Percentiles rank a stretch among this genome's conserved stretches.
These are phyloP conservation scores for Bactericera cockerelli DNA, from an alignment of 1,140 invertebrate genomes.

Conservation along the genomic window DNA sequence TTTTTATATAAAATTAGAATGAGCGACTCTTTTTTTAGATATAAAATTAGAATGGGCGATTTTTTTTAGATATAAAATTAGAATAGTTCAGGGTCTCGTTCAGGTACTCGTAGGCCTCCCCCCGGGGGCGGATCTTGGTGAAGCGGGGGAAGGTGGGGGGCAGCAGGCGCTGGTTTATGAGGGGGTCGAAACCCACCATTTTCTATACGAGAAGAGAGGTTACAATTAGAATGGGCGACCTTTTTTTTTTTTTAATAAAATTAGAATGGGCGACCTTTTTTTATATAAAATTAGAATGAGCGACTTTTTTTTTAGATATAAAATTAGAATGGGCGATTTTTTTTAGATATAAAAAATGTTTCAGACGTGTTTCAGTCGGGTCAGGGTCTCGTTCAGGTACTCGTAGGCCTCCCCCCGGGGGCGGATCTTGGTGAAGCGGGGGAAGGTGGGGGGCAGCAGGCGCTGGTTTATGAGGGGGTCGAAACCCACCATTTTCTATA, in stretches of 20 bases:
- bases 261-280: neutral
- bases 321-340: constrained; percentile 3
- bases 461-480: constrained; percentile 91
- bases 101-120: constrained; percentile 71
- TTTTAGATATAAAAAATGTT: constrained; percentile 46
- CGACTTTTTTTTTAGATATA: no score
- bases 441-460: constrained; percentile 91
- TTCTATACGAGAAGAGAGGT: constrained; percentile 28
- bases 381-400: constrained; percentile 70
- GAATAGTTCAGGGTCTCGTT: constrained; percentile 60
- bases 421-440: constrained; percentile 86
- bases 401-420: constrained; percentile 61
- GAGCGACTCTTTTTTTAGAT: no score
- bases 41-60: constrained; percentile 3
- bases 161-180: constrained; percentile 83
- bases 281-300: no score
- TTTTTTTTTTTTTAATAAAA: constrained; percentile 7
- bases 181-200: constrained; percentile 80
- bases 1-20: no score
- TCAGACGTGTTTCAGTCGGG: constrained; percentile 57
- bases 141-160: constrained; percentile 97
- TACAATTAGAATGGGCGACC: constrained; percentile 10
- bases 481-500: constrained; percentile 67
- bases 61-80: neutral
- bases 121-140: constrained; percentile 74